Conservation (phyloP, 2,113 vertebrate species). For the Nasalis larvatus region DNA sequence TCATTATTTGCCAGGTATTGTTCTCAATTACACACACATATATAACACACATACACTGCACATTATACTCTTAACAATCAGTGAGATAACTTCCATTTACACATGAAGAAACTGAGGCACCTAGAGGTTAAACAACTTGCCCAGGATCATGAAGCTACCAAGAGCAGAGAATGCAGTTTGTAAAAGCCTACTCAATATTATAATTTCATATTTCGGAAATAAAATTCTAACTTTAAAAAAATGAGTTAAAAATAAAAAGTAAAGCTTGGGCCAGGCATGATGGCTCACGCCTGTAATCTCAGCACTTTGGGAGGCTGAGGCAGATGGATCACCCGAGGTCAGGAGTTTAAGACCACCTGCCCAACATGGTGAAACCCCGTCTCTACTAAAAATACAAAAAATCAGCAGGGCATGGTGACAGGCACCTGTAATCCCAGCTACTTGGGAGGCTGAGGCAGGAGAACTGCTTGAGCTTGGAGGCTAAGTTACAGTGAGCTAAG, state of each 20-base stretch:
- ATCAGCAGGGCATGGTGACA: too few relatives aligned
- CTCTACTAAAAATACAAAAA: too few relatives aligned
- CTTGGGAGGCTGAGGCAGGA: too few relatives aligned
- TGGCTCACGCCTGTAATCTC: too few relatives aligned
- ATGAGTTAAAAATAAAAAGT: neutral
- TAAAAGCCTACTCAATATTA: neutral
- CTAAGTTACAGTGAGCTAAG: too few relatives aligned
- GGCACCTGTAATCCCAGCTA: too few relatives aligned
- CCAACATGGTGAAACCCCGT: too few relatives aligned
- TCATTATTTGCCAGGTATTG: neutral
- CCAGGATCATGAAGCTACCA: neutral
- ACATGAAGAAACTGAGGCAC: neutral
- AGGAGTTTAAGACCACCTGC: too few relatives aligned
- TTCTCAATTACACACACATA: neutral
- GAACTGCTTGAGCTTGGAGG: too few relatives aligned
- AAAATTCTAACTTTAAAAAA: neutral
- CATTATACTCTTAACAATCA: neutral
- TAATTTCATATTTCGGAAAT: neutral
- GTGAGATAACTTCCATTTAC: neutral
- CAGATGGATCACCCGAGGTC: too few relatives aligned
- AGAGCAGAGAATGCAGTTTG: neutral
- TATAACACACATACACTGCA: neutral
- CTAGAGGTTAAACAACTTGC: neutral
- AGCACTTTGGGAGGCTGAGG: too few relatives aligned
- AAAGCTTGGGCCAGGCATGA: neutral